Base-by-base conservation (phyloP, 2,797 vertebrate genomes). In the Acanthis flammea region DNA sequence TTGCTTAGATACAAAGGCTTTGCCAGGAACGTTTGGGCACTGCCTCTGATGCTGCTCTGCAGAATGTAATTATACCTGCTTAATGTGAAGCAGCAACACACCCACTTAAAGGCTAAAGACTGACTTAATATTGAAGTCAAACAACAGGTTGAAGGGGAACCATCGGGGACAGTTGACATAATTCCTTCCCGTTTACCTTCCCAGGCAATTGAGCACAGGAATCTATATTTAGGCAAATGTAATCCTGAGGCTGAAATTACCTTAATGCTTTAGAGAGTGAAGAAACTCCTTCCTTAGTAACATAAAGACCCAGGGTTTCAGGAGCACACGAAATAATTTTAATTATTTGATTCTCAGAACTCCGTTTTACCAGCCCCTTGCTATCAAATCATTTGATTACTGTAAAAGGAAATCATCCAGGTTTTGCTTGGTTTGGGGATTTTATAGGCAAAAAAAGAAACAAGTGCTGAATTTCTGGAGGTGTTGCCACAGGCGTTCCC, bases 191-290 rank as follows among this genome's bases (percentile, higher is more conserved):
- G 4, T 91, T 95, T 94, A 75, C 66, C 44, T 81, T 92, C 83
- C 66, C 44, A 92, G 85, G 80, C 91, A 84, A 35, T 76, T 37
- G 31, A 89, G 82, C 72, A 61, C 76, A 91, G 86, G 75, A 82
- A 68, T 91, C 94, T 96, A 92, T 96, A 92, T 96, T 96, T 96
- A 97, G 94, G 77, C 82, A 88, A 75, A 93, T 79, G 76, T 88
- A 95, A 93, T 95, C 68, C 85, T 87, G 45, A 70, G 50, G 45
- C 80, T 96, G 83, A 89, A 95, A 96, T 89, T 92, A 67, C 82
- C 3, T 87, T 91, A 74, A 24, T 45, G 84, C 90, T 92, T 94
- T 30, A 78, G 71, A 88, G 83, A 90, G 63, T 62, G 75, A 75
- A 90, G 86, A 62, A 95, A 92, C 89, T 91, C 80, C 37, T 91